Percentiles rank a stretch among this genome's conserved stretches.
Evolutionary conservation across 2,888 invertebrate genomes (phyloP).

Genomic region (Ectemnius continuus): DNA sequence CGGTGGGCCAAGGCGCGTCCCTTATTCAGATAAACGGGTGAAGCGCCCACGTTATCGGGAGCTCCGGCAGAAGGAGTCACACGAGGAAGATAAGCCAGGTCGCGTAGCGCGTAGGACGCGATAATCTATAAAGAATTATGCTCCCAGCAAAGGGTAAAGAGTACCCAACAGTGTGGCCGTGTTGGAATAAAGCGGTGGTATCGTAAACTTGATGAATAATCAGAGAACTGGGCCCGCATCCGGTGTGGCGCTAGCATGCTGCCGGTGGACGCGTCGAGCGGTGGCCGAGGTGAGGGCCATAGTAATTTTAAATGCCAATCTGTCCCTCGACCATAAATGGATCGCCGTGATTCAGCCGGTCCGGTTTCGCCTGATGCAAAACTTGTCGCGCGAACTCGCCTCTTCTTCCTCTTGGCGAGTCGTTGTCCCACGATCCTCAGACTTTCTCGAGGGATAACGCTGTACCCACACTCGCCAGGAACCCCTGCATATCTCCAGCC

Average conservation of each 20-base stretch:
- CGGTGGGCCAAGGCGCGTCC: not conserved
- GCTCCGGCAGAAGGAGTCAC: not conserved
- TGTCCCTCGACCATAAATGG: constrained; percentile 44
- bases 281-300: constrained; percentile 2
- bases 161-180: not conserved
- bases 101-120: not conserved
- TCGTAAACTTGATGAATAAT: constrained; percentile 4
- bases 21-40: not conserved
- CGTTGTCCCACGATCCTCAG: constrained; percentile 9
- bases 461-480: too few relatives aligned
- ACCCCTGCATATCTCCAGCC: not conserved
- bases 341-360: constrained; percentile 46
- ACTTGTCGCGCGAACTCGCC: constrained; percentile 29
- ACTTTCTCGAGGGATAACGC: constrained; percentile 33
- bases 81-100: not conserved
- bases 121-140: not conserved
- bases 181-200: not conserved
- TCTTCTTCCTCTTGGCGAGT: constrained; percentile 31
- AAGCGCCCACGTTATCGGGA: constrained; percentile 6
- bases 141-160: not conserved
- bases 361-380: constrained; percentile 35
- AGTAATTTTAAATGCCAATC: constrained; percentile 47
- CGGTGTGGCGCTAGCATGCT: not conserved
- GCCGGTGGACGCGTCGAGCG: constrained; percentile 11
- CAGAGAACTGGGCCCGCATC: not conserved